Conservation (phyloP, 1,140 invertebrate species). For the Drosophila hydei region DNA sequence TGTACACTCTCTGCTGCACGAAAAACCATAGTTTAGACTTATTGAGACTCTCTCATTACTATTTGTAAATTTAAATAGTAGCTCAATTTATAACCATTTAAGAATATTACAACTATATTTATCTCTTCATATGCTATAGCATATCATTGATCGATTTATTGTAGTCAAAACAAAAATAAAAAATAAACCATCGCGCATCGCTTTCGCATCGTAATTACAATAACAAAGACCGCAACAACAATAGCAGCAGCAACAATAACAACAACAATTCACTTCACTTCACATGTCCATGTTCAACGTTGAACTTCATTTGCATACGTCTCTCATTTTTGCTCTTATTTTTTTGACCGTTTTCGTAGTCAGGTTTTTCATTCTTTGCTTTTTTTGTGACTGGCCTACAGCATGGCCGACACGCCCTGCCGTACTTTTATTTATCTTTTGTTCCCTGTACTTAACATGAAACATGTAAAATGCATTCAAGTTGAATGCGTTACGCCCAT, state of each 20-base stretch:
- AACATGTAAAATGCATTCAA: slow-evolving; percentile 34
- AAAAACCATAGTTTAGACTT: too few relatives aligned
- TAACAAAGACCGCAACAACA: slow-evolving; percentile 13
- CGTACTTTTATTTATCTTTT: slow-evolving; percentile 12
- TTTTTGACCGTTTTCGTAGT: background rate
- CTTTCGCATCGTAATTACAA: slow-evolving; percentile 19
- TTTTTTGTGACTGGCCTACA: slow-evolving; percentile 5
- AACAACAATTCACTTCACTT: slow-evolving; percentile 6
- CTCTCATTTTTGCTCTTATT: slow-evolving; percentile 2
- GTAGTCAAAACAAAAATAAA: slow-evolving; percentile 1
- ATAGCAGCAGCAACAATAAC: background rate
- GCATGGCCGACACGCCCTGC: slow-evolving; percentile 8
- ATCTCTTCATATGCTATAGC: background rate
- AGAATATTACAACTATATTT: too few relatives aligned
- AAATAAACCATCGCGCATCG: background rate
- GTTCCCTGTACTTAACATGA: slow-evolving; percentile 14
- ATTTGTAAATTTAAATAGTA: too few relatives aligned
- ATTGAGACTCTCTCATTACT: too few relatives aligned
- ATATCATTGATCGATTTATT: slow-evolving; percentile 22
- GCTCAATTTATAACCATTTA: too few relatives aligned
- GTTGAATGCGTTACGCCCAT: slow-evolving; percentile 12
- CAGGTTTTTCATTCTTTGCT: background rate
- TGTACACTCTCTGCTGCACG: too few relatives aligned
- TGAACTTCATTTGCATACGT: slow-evolving; percentile 41
- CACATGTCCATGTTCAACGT: slow-evolving; percentile 19